Conservation (phyloP, 2,113 vertebrate genomes). For the Amia ocellicauda region DNA sequence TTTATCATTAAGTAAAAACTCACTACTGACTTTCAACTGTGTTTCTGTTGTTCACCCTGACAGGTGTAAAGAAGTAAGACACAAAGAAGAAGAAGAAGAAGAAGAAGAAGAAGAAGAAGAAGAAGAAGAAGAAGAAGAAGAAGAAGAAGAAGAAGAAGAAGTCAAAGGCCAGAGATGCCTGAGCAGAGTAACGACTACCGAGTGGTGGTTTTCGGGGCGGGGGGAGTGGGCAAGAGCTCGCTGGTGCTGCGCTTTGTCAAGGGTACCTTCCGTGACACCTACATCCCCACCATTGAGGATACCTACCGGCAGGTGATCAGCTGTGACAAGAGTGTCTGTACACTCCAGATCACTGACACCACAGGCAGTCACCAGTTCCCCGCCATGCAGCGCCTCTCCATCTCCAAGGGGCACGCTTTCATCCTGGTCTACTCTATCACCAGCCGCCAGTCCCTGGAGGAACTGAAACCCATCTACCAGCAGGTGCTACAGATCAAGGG, state of each 20-base stretch:
- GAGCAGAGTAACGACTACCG: slow-evolving; percentile 96
- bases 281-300: slow-evolving; percentile 96
- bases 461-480: slow-evolving; percentile 92
- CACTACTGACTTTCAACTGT: too few relatives aligned
- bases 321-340: slow-evolving; percentile 95
- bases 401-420: slow-evolving; percentile 96
- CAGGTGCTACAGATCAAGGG: slow-evolving; percentile 94
- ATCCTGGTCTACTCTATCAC: slow-evolving; percentile 95
- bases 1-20: too few relatives aligned
- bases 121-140: slow-evolving; percentile 16
- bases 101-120: slow-evolving; percentile 15
- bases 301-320: slow-evolving; percentile 97
- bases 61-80: too few relatives aligned
- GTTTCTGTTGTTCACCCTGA: too few relatives aligned
- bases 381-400: slow-evolving; percentile 95
- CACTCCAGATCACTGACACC: slow-evolving; percentile 95
- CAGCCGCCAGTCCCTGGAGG: slow-evolving; percentile 92
- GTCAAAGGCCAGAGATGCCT: slow-evolving; percentile 75
- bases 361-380: slow-evolving; percentile 96
- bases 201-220: slow-evolving; percentile 92
- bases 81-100: too few relatives aligned
- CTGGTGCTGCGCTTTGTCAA: slow-evolving; percentile 94
- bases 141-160: slow-evolving; percentile 15
- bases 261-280: slow-evolving; percentile 93
- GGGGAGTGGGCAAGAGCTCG: slow-evolving; percentile 94